Evolutionary conservation across 1,140 invertebrate species (phyloP).

Genomic region (Zaprionus inermis): DNA sequence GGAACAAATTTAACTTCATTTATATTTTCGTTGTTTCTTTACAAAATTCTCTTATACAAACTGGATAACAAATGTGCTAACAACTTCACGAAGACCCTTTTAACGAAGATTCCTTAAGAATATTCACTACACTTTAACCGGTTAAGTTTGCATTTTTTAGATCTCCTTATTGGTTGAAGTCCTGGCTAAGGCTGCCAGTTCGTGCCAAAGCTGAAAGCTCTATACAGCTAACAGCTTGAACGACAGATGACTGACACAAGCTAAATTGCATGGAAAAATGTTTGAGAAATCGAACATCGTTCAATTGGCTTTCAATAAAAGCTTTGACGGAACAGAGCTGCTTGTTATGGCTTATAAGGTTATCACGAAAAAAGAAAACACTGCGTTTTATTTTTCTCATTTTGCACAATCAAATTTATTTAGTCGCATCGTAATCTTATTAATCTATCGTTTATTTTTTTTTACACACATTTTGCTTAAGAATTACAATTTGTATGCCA

Average conservation of each 20-base stretch:
- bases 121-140: not conserved
- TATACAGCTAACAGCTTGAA: not conserved
- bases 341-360: no score
- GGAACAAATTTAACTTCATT: not conserved
- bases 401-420: conserved; percentile 48
- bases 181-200: not conserved
- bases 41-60: not conserved
- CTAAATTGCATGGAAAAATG: no score
- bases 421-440: conserved; percentile 21
- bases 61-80: not conserved
- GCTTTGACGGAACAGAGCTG: no score
- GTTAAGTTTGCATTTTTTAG: not conserved
- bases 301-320: no score
- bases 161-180: not conserved
- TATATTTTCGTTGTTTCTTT: not conserved
- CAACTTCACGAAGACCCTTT: not conserved
- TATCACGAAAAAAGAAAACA: conserved; percentile 3
- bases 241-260: not conserved
- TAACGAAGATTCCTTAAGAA: not conserved
- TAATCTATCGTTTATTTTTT: conserved; percentile 18
- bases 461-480: conserved; percentile 46
- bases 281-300: no score
- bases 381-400: not conserved
- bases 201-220: not conserved
- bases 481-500: conserved; percentile 19